phyloP scores from a whole-genome alignment of 1,140 invertebrate species.

The Pogonomyrmex californicus region DNA sequence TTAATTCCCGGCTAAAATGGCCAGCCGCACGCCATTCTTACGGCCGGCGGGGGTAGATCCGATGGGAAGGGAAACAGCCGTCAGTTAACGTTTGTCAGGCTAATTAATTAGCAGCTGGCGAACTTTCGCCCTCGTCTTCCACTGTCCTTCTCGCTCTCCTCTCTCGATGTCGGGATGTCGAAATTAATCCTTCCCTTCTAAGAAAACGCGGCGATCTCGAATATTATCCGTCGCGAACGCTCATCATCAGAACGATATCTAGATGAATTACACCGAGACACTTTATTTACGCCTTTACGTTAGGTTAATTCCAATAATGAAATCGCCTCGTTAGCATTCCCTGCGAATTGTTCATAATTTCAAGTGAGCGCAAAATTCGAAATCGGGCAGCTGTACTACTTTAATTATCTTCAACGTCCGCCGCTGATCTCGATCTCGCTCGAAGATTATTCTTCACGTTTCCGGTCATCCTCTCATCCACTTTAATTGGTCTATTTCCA shows the following conservation, averaged over 20 bases:
- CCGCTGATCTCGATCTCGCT: not conserved
- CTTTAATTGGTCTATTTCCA: not conserved
- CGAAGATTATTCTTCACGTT: not conserved
- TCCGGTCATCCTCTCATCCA: not conserved
- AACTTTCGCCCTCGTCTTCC: slow-evolving; percentile 71
- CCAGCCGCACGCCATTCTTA: slow-evolving; percentile 22
- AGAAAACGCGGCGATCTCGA: slow-evolving; percentile 33
- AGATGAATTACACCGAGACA: not conserved
- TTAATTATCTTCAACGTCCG: slow-evolving; percentile 21
- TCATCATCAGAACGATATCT: not conserved
- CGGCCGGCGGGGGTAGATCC: not conserved
- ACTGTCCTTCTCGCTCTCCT: not conserved
- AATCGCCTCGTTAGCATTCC: not conserved
- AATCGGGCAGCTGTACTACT: not conserved
- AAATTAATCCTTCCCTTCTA: slow-evolving; percentile 73
- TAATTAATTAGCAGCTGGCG: slow-evolving; percentile 82
- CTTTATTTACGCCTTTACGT: not conserved
- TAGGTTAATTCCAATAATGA: not conserved
- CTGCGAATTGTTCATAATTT: slow-evolving; percentile 2
- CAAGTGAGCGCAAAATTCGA: not conserved
- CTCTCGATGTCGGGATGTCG: slow-evolving; percentile 64
- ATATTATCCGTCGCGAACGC: not conserved
- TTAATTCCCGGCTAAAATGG: slow-evolving; percentile 64
- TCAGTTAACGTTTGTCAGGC: slow-evolving; percentile 77
- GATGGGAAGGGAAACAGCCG: slow-evolving; percentile 5